A percentile compares a stretch with the other conserved stretches of the same genome.
Evolutionary conservation across 2,113 vertebrate genomes (phyloP).

Genomic region (Menura novaehollandiae): DNA sequence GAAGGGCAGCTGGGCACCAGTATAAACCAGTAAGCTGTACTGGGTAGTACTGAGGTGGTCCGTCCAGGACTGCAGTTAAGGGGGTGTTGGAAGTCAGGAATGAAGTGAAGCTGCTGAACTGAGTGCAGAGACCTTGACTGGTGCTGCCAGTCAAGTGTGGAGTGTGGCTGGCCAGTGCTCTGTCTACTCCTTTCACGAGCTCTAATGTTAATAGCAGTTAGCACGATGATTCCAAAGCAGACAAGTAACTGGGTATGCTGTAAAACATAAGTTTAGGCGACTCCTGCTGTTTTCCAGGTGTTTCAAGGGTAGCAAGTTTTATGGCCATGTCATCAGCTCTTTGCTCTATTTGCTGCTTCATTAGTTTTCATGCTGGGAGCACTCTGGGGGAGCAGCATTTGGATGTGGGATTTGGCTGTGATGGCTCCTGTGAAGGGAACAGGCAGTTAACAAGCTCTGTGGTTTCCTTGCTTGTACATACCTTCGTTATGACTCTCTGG

Average conservation of each 20-base stretch:
- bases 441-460: neutral
- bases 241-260: neutral
- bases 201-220: neutral
- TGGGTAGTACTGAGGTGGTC: no score
- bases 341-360: constrained; percentile 10
- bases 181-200: neutral
- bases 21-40: neutral
- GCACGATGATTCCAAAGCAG: neutral
- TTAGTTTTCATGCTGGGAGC: neutral
- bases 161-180: neutral
- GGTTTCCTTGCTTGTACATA: neutral
- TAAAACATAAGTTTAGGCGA: neutral
- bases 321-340: neutral
- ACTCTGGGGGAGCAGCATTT: neutral
- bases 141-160: neutral
- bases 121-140: neutral
- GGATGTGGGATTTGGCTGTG: neutral
- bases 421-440: neutral
- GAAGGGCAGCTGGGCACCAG: neutral
- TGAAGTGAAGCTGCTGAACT: neutral
- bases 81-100: neutral
- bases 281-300: neutral
- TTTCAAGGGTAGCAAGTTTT: neutral
- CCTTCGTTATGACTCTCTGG: neutral
- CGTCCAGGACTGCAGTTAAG: neutral